Base-by-base conservation (phyloP, 2,888 invertebrate genomes). In the Coleophora deauratella region DNA sequence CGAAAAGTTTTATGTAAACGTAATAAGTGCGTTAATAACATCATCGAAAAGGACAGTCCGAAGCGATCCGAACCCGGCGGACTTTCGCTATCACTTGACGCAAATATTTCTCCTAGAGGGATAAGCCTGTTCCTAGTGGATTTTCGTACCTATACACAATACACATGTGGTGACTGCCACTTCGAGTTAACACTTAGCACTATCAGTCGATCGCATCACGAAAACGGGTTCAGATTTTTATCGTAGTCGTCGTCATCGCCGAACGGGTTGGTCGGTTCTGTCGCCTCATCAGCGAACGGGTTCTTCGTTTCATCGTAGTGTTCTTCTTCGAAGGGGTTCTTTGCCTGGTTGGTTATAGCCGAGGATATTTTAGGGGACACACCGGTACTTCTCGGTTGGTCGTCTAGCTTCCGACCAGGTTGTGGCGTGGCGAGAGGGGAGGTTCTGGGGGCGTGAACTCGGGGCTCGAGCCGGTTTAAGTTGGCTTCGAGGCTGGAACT, bases 171-270 rank as follows among this genome's bases (percentile, higher is more conserved):
- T 21, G 21, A 21, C 21, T 21, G 3, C 11, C 12, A 34, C 34
- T 2, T 34, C 13, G 7, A 11, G 9, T n/a, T 31, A 9, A 10
- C 31, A 10, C 31, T n/a, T n/a, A n/a, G 9, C 9, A 31, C 33
- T 33, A 28, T 10, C 30, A 28, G 14, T 14, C 30, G 31, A 11
- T 2, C 9, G 21, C 50, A 55, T 81, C 67, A 84, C 49, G 87
- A 78, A 66, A 93, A 94, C 2, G 93, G 93, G 71, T 94, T 93
- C 40, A 92, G 80, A 71, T 91, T 92, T 54, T 89, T 91, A 72
- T 94, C 93, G 62, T 93, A 93, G 63, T 92, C 90, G 36, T 78
- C 86, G 1, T 76, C 87, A n/a, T 78, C 77, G 0, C 46, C 59
- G 52, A 89, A 88, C 8, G 90, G 89, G 57, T 89, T 90, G 12